Conservation (phyloP, 2,888 invertebrate genomes). For the Anagyrus pseudococci region DNA sequence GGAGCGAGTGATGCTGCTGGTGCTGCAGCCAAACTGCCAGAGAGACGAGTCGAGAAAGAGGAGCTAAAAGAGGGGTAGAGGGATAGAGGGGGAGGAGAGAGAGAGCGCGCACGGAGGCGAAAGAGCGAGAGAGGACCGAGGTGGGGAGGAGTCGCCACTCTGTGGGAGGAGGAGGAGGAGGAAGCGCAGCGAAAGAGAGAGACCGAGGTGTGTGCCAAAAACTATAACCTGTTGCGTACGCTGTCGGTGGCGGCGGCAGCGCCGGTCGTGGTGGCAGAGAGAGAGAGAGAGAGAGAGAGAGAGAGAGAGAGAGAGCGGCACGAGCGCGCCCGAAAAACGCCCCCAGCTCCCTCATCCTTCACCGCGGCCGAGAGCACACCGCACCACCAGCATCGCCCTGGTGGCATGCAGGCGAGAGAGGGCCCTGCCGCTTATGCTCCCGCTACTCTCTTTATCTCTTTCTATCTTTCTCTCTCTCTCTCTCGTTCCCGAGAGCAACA, state of each 20-base stretch:
- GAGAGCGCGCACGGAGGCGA: no score
- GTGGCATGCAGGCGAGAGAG: no score
- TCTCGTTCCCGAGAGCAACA: no score
- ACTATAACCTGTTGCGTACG: slow-evolving; percentile 60
- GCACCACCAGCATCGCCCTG: slow-evolving; percentile 1
- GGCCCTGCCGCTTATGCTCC: no score
- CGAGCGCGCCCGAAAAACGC: slow-evolving; percentile 56
- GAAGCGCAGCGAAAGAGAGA: slow-evolving; percentile 19
- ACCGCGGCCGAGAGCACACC: background rate
- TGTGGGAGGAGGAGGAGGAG: slow-evolving; percentile 40
- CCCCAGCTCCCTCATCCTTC: slow-evolving; percentile 45
- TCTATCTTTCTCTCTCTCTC: no score
- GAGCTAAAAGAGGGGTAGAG: slow-evolving; percentile 22
- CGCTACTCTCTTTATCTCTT: no score
- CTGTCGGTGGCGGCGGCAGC: slow-evolving; percentile 46
- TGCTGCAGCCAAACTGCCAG: slow-evolving; percentile 16
- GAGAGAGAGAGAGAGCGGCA: no score
- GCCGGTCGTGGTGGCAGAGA: no score
- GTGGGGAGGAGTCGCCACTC: no score
- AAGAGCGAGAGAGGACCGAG: no score
- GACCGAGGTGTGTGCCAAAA: slow-evolving; percentile 58
- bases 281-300: no score
- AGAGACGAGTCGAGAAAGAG: slow-evolving; percentile 27
- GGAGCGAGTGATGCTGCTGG: slow-evolving; percentile 31
- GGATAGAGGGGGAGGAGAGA: slow-evolving; percentile 38